Evolutionary conservation across 2,888 invertebrate species (phyloP).

Genomic region (Lasioglossum marginatum): DNA sequence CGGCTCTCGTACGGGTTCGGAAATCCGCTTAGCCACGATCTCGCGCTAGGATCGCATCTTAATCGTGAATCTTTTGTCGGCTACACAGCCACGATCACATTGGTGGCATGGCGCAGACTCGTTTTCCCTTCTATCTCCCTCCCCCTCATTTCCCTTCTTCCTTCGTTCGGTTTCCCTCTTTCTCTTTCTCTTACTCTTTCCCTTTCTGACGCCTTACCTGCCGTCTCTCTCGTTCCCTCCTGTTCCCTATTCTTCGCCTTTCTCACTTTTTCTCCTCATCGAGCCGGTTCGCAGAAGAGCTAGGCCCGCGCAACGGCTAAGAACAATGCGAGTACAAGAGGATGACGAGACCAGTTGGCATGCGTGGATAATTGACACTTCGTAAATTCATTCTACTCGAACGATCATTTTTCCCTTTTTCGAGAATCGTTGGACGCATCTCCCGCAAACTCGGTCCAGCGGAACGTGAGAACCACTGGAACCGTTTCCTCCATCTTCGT

Average conservation of each 20-base stretch:
- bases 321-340: conserved; percentile 69
- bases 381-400: conserved; percentile 58
- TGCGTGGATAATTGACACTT: conserved; percentile 66
- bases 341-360: conserved; percentile 65
- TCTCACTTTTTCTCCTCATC: conserved; percentile 48
- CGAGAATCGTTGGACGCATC: background rate
- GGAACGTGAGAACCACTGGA: conserved; percentile 14
- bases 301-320: conserved; percentile 59
- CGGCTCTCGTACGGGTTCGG: conserved; percentile 62
- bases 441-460: background rate
- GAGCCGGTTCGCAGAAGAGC: conserved; percentile 68
- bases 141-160: conserved; percentile 49
- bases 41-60: conserved; percentile 68
- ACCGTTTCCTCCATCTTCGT: conserved; percentile 12
- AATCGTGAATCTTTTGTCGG: conserved; percentile 73
- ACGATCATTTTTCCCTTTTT: conserved; percentile 46
- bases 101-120: conserved; percentile 80
- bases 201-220: conserved; percentile 33
- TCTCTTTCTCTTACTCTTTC: conserved; percentile 49
- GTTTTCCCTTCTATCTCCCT: conserved; percentile 76
- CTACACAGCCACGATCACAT: conserved; percentile 73
- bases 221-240: conserved; percentile 11
- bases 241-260: conserved; percentile 29
- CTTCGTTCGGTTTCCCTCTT: conserved; percentile 40
- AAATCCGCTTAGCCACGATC: conserved; percentile 66